Evolutionary conservation across 2,113 vertebrate species (phyloP).

Genomic region (Spilogale gracilis): DNA sequence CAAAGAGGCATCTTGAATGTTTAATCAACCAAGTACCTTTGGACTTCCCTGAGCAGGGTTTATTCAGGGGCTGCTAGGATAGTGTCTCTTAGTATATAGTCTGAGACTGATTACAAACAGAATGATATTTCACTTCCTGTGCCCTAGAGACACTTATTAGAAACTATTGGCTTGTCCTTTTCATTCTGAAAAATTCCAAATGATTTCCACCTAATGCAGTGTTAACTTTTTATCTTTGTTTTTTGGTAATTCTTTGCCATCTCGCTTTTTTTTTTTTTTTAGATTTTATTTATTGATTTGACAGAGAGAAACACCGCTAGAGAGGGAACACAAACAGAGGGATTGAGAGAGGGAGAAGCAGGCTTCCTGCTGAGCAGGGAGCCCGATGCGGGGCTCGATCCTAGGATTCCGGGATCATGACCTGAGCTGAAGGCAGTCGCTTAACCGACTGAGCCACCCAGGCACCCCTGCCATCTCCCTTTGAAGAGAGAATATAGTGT

Average conservation of each 20-base stretch:
- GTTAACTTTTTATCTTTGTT: neutral
- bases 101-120: neutral
- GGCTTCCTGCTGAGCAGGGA: too few species aligned
- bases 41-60: neutral
- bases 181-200: slow-evolving; percentile 8
- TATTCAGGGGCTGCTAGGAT: neutral
- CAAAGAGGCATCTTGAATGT: neutral
- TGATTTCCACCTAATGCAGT: neutral
- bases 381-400: too few species aligned
- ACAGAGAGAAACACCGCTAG: too few species aligned
- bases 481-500: slow-evolving; percentile 10
- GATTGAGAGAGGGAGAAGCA: too few species aligned
- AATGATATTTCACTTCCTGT: neutral
- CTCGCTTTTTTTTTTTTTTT: too few species aligned
- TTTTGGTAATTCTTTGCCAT: neutral
- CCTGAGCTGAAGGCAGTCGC: too few species aligned
- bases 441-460: too few species aligned
- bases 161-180: neutral
- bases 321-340: too few species aligned
- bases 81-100: neutral
- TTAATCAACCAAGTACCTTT: neutral
- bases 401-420: too few species aligned
- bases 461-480: neutral
- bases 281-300: too few species aligned
- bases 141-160: neutral